Evolutionary conservation across 2,113 vertebrate species (phyloP).

Genomic region (Epinephelus moara): DNA sequence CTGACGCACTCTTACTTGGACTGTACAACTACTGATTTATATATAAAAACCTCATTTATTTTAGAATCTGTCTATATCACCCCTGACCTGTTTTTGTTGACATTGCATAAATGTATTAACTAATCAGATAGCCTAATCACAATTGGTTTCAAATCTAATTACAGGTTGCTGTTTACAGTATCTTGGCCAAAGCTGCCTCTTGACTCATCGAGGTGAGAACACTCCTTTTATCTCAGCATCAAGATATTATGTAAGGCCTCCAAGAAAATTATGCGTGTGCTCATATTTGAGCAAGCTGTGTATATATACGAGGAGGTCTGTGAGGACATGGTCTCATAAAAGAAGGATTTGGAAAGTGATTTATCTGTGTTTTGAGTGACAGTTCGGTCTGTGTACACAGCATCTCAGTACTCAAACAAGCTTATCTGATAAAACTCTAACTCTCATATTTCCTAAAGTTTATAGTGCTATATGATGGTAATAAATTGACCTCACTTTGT

Average conservation of each 20-base stretch:
- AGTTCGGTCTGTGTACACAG: constrained; percentile 21
- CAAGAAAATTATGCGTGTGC: constrained; percentile 7
- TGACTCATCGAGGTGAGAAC: not conserved
- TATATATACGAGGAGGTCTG: constrained; percentile 15
- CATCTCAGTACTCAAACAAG: not conserved
- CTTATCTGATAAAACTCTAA: constrained; percentile 1
- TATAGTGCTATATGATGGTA: not conserved
- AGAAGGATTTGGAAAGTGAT: constrained; percentile 32
- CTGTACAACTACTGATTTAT: not conserved
- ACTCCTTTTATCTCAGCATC: constrained; percentile 6
- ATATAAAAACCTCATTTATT: too few species aligned
- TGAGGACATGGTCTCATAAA: constrained; percentile 51
- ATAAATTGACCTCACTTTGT: not conserved
- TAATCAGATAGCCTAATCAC: not conserved
- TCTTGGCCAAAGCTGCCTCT: constrained; percentile 10
- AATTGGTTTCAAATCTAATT: constrained; percentile 5
- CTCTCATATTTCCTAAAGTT: not conserved
- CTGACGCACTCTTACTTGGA: too few species aligned
- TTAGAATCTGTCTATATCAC: too few species aligned
- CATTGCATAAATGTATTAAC: not conserved
- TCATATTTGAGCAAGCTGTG: constrained; percentile 5
- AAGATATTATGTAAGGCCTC: constrained; percentile 18
- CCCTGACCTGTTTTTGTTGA: not conserved
- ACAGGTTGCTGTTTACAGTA: constrained; percentile 28
- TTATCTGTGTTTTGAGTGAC: constrained; percentile 38